phyloP scores from a whole-genome alignment of 2,888 invertebrate genomes.

The Eilema sororculum region DNA sequence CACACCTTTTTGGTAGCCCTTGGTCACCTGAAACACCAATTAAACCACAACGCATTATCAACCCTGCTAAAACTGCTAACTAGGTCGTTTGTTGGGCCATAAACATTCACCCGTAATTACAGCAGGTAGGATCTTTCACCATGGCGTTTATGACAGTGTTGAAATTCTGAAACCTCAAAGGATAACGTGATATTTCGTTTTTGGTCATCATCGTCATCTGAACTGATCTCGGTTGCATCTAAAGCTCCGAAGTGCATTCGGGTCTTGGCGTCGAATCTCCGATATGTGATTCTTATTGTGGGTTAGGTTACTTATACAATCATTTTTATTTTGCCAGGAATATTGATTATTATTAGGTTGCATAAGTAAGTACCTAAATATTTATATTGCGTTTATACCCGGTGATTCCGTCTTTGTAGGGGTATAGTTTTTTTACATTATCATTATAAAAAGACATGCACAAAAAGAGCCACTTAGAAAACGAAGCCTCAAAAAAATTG shows the following conservation, averaged over 20 bases:
- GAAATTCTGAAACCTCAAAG: background rate
- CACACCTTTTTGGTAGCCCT: background rate
- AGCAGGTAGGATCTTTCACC: background rate
- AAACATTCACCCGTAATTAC: background rate
- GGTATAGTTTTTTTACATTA: too few relatives aligned
- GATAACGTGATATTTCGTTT: background rate
- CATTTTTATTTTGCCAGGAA: too few relatives aligned
- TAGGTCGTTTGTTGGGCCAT: background rate
- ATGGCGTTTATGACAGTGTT: background rate
- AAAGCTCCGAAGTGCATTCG: background rate
- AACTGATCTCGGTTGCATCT: background rate
- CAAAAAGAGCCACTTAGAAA: background rate
- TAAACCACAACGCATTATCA: conserved; percentile 2
- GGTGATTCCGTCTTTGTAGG: too few relatives aligned
- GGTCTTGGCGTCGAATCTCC: background rate
- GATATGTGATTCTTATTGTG: background rate
- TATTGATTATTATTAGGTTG: too few relatives aligned
- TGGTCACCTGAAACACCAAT: background rate
- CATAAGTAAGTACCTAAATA: too few relatives aligned
- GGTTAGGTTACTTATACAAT: too few relatives aligned
- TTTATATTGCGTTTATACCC: too few relatives aligned
- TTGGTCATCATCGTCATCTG: background rate
- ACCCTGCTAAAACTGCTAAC: background rate
- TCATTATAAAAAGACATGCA: background rate
- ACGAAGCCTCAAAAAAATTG: background rate